phyloP scores from a whole-genome alignment of 2,797 vertebrate species.

The Pipistrellus pygmaeus region DNA sequence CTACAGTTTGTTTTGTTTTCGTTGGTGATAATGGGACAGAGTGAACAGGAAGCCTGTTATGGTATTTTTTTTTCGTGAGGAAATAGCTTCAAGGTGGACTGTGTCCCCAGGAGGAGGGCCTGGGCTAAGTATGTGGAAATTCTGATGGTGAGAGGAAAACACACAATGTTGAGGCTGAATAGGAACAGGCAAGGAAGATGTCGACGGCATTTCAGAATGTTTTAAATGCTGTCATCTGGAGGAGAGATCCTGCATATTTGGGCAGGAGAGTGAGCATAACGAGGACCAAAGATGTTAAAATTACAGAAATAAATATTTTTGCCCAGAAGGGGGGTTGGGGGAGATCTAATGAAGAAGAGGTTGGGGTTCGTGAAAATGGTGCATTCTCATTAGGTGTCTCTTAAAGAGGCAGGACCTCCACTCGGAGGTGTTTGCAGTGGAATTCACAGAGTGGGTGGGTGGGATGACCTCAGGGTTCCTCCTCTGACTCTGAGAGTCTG shows the following conservation, averaged over 20 bases:
- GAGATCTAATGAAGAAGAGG: background rate
- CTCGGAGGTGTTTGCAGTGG: background rate
- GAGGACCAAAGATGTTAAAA: background rate
- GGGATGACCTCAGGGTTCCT: background rate
- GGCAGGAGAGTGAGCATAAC: background rate
- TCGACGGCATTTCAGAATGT: background rate
- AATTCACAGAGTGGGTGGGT: background rate
- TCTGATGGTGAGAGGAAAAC: background rate
- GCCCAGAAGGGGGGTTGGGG: background rate
- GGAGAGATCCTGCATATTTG: background rate
- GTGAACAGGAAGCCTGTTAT: background rate
- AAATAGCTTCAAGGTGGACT: background rate
- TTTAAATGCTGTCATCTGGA: background rate
- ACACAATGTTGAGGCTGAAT: background rate
- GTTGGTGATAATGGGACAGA: background rate
- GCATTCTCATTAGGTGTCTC: background rate
- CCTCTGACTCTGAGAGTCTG: background rate
- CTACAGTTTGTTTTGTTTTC: background rate
- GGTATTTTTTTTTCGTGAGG: background rate
- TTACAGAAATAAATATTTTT: slow-evolving; percentile 44
- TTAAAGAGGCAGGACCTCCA: background rate
- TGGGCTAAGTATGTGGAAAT: background rate
- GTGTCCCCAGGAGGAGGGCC: background rate
- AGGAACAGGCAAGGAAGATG: background rate
- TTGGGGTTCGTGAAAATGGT: background rate